A percentile compares a stretch with the other conserved stretches of the same genome.
These are phyloP conservation scores for Zoroaster sp. DNA, from an alignment of 53 echinoderm and acorn worm genomes.

Conservation along the genomic window DNA sequence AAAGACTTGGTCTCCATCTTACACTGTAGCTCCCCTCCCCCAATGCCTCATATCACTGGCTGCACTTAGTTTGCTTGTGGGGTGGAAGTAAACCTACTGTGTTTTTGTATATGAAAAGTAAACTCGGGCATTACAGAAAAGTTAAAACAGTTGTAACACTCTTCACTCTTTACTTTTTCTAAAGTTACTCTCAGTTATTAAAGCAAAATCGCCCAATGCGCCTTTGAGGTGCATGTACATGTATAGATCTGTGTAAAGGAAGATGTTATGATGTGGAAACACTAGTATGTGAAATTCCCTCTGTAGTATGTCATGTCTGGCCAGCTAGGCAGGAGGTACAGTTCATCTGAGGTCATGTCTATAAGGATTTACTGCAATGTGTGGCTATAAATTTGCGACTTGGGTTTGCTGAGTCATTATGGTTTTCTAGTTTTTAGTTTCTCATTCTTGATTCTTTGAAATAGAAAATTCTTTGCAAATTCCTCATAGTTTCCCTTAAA, in stretches of 20 bases:
- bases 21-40: too few relatives aligned
- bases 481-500: too few relatives aligned
- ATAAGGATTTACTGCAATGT: neutral
- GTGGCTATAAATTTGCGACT: slow-evolving; percentile 24
- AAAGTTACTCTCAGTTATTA: neutral
- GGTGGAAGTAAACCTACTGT: neutral
- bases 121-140: neutral
- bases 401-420: neutral
- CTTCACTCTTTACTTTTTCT: neutral
- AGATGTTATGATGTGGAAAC: slow-evolving; percentile 7
- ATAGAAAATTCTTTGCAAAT: neutral
- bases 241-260: neutral
- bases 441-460: neutral
- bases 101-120: neutral
- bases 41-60: too few relatives aligned
- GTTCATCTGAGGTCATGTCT: slow-evolving; percentile 43
- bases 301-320: slow-evolving; percentile 47
- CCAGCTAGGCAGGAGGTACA: slow-evolving; percentile 29
- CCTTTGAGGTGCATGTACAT: neutral
- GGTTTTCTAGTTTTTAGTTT: neutral
- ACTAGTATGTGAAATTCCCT: neutral
- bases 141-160: neutral
- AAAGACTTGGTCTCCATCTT: too few relatives aligned
- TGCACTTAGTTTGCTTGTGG: neutral
- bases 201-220: neutral